Evolutionary conservation across 2,888 invertebrate genomes (phyloP), one percentile per base, ranked within the genome.

Genomic region (Drosophila heteroneura): DNA sequence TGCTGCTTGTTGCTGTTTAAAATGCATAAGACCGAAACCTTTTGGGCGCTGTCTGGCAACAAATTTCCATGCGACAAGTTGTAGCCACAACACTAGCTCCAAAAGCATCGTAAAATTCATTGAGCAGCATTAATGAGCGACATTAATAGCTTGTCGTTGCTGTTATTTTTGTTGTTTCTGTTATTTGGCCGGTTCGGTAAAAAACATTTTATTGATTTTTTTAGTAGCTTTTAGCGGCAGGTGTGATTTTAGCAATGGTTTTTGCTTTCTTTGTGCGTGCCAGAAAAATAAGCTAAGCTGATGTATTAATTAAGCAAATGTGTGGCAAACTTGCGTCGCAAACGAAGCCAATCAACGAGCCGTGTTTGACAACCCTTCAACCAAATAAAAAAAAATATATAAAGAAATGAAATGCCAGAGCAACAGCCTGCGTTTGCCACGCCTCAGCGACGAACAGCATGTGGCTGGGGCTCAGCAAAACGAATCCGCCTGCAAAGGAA

Each of bases 101-200:
- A 47, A 65, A 56, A 53, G 68, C 73, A 80, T 90, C 89, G 76
- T 89, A 84, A 91, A 91, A 89, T 87, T 89, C 89, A 89, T 89
- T 89, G 89, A 91, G 81, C 89, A 80, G 85, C 85, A 82, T 89
- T 89, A 89, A 89, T 91, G 89, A 85, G 88, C 79, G 85, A 90
- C 89, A 89, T 90, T 89, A 91, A 87, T 90, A 69, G 76, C 89
- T 85, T 85, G 86, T 85, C 76, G 79, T 51, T 60, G 54, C 41
- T 65, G 64, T 44, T 53, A 47, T 14, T 66, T 53, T 35, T 61
- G 49, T 30, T 78, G 47, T 69, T 61, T 28, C 26, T 35, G 26
- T 35, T 30, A n/a, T n/a, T 39, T 22, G 47, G 51, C 49, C 35
- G 71, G 75, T 65, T 58, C 60, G 60, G 53, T 76, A 79, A 69